These are phyloP conservation scores for Drosophila testacea DNA, from an alignment of 2,888 invertebrate genomes.

Conservation along the genomic window DNA sequence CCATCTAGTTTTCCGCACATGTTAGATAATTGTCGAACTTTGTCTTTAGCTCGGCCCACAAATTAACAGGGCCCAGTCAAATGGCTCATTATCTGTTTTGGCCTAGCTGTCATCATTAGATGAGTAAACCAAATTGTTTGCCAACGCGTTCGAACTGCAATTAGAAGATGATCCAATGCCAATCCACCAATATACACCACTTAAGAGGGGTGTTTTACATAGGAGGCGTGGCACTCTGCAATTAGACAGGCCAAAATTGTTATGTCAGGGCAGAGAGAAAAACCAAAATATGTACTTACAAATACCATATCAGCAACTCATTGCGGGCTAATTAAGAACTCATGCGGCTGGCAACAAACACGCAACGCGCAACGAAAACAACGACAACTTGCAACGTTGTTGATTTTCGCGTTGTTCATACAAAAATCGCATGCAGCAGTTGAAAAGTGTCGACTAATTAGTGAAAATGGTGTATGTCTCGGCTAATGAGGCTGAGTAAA, in stretches of 20 bases:
- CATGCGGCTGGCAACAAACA: slow-evolving; percentile 48
- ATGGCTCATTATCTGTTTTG: slow-evolving; percentile 67
- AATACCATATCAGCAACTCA: slow-evolving; percentile 66
- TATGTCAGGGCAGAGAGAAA: slow-evolving; percentile 48
- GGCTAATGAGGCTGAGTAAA: slow-evolving; percentile 16
- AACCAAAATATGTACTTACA: slow-evolving; percentile 51
- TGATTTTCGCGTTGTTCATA: slow-evolving; percentile 55
- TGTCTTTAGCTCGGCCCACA: slow-evolving; percentile 36
- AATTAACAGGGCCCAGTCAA: slow-evolving; percentile 64
- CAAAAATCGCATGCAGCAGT: slow-evolving; percentile 56
- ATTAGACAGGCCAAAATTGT: slow-evolving; percentile 67
- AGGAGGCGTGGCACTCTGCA: slow-evolving; percentile 31
- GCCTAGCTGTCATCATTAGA: slow-evolving; percentile 48
- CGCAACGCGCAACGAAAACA: slow-evolving; percentile 20
- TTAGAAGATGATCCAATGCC: slow-evolving; percentile 52
- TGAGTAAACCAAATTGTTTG: slow-evolving; percentile 58
- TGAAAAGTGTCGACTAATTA: slow-evolving; percentile 58
- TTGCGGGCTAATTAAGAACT: slow-evolving; percentile 76
- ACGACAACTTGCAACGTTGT: slow-evolving; percentile 45
- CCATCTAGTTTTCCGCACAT: slow-evolving; percentile 67
- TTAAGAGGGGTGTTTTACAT: background rate
- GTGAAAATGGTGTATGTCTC: slow-evolving; percentile 37
- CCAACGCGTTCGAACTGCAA: slow-evolving; percentile 63
- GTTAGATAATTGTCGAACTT: slow-evolving; percentile 63
- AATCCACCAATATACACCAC: slow-evolving; percentile 7